A percentile compares a stretch with the other conserved stretches of the same genome.
phyloP scores from a whole-genome alignment of 2,113 vertebrate species.

The Amphilophus citrinellus region DNA sequence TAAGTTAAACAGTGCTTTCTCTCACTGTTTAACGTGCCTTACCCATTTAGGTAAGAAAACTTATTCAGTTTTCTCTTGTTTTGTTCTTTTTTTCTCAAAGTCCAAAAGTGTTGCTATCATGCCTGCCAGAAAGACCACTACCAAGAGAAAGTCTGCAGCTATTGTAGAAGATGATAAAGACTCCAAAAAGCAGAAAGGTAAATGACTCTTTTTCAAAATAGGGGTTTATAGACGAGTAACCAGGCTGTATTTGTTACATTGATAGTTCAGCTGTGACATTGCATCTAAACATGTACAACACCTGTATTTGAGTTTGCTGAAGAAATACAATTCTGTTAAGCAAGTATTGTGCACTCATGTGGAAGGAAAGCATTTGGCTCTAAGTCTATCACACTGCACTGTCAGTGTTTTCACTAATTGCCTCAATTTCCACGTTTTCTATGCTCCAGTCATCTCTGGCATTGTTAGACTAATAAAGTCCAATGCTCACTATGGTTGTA shows the following conservation, averaged over 20 bases:
- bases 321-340: not conserved
- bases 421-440: accelerated
- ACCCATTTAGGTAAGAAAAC: not conserved
- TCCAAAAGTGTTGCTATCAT: slow-evolving; percentile 70
- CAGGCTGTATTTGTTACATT: not conserved
- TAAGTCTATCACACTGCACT: not conserved
- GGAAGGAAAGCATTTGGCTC: not conserved
- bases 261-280: not conserved
- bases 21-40: not conserved
- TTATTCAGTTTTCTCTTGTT: not conserved
- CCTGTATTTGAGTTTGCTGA: not conserved
- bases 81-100: not conserved
- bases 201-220: not conserved
- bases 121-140: slow-evolving; percentile 83
- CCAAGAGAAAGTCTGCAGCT: slow-evolving; percentile 78
- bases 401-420: not conserved
- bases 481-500: not conserved
- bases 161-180: slow-evolving; percentile 68
- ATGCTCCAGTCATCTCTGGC: not conserved
- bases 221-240: not conserved
- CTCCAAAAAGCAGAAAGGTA: slow-evolving; percentile 88
- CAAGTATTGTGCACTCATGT: not conserved
- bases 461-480: not conserved
- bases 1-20: not conserved
- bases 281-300: not conserved